phyloP scores from a whole-genome alignment of 2,113 vertebrate species.

The Rhea americana region DNA sequence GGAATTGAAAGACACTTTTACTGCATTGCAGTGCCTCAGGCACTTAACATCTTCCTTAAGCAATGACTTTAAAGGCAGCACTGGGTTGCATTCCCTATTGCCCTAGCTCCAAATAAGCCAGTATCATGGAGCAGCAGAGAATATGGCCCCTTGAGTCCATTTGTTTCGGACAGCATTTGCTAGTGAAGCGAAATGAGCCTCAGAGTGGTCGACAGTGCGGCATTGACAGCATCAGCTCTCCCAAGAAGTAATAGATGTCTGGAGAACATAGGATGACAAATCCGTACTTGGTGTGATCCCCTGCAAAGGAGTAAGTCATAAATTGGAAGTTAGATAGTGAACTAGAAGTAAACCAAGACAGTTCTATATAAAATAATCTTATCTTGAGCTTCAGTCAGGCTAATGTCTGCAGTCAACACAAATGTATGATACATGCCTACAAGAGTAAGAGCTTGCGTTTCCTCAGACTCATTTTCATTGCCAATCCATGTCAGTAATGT shows the following conservation, averaged over 20 bases:
- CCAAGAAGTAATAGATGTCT: not conserved
- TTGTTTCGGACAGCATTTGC: not conserved
- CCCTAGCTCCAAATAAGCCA: not conserved
- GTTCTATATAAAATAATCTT: not conserved
- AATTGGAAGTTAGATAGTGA: not conserved
- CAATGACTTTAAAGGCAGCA: not conserved
- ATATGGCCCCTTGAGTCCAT: not conserved
- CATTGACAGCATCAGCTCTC: not conserved
- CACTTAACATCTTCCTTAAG: not conserved
- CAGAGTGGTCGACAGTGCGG: not conserved
- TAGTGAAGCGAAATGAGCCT: not conserved
- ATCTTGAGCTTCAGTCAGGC: not conserved
- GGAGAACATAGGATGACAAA: not conserved
- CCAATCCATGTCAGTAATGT: not conserved
- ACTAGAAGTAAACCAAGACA: not conserved
- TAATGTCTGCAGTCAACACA: not conserved
- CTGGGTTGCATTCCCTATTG: not conserved
- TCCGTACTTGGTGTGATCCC: not conserved
- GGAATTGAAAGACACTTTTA: constrained; percentile 12
- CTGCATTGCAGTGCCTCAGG: not conserved
- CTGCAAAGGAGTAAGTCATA: not conserved
- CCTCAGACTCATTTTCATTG: not conserved
- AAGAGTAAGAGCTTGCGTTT: not conserved
- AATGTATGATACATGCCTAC: not conserved
- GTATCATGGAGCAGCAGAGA: not conserved